Evolutionary conservation across 2,888 invertebrate genomes (phyloP).

Genomic region (Eupeodes luniger): DNA sequence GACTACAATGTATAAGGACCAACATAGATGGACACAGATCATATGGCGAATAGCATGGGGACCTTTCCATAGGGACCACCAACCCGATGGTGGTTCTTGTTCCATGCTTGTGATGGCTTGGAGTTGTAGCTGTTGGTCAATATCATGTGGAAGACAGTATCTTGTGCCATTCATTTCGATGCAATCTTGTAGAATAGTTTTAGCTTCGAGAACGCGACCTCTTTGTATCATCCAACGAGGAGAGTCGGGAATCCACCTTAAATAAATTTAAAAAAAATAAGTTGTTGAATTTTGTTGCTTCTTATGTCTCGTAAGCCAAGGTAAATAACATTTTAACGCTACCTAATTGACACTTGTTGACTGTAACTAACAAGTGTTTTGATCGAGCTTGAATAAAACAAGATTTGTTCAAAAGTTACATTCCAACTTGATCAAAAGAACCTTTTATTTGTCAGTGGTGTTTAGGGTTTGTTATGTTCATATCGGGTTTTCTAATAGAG

Average conservation of each 20-base stretch:
- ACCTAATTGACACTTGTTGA: too few species aligned
- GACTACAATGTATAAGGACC: slow-evolving; percentile 84
- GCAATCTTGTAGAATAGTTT: slow-evolving; percentile 83
- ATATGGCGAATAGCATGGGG: slow-evolving; percentile 82
- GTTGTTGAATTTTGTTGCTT: too few species aligned
- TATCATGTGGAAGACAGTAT: slow-evolving; percentile 83
- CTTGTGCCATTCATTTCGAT: slow-evolving; percentile 83
- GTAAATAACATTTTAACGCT: too few species aligned
- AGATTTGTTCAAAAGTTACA: too few species aligned
- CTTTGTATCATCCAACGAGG: slow-evolving; percentile 84
- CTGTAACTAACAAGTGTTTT: too few species aligned
- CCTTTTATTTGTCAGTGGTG: too few species aligned
- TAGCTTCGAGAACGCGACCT: slow-evolving; percentile 83
- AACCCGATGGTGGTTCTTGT: slow-evolving; percentile 82
- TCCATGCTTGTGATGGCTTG: slow-evolving; percentile 83
- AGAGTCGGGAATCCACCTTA: slow-evolving; percentile 84
- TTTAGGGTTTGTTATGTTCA: too few species aligned
- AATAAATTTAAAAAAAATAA: slow-evolving; percentile 1
- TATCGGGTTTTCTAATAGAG: too few species aligned
- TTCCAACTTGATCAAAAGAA: too few species aligned
- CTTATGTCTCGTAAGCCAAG: too few species aligned
- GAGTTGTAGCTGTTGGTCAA: slow-evolving; percentile 83
- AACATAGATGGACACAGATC: slow-evolving; percentile 83
- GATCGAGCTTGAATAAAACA: too few species aligned
- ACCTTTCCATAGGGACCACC: slow-evolving; percentile 84